Evolutionary conservation across 2,888 invertebrate genomes (phyloP).

Genomic region (Leucania comma): DNA sequence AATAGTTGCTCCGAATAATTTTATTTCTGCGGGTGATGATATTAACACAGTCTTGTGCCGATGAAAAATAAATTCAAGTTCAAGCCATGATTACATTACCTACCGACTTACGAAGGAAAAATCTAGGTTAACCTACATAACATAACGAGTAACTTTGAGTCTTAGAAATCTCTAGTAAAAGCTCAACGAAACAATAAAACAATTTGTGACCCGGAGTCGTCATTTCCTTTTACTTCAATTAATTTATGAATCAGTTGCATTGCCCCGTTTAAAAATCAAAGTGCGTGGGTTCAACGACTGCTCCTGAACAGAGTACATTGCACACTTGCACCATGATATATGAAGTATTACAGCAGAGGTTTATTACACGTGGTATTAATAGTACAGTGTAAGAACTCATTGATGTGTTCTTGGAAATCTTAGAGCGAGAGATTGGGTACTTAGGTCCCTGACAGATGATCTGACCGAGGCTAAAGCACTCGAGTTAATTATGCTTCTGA

Average conservation of each 20-base stretch:
- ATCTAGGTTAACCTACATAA: background rate
- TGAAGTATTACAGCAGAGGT: constrained; percentile 40
- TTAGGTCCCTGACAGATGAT: constrained; percentile 15
- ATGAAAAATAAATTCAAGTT: constrained; percentile 17
- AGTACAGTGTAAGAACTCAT: constrained; percentile 63
- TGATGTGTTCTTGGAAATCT: constrained; percentile 65
- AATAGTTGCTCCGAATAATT: constrained; percentile 52
- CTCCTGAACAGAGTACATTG: constrained; percentile 61
- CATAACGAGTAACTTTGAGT: background rate
- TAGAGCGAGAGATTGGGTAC: constrained; percentile 37
- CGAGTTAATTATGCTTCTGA: constrained; percentile 9
- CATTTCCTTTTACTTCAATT: constrained; percentile 44
- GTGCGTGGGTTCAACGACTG: constrained; percentile 69
- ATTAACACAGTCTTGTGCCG: constrained; percentile 27
- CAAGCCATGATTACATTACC: constrained; percentile 11
- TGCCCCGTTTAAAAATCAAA: constrained; percentile 57
- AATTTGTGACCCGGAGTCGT: constrained; percentile 17
- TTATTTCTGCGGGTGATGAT: constrained; percentile 38
- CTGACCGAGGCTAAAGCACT: constrained; percentile 10
- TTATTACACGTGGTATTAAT: constrained; percentile 63
- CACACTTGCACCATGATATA: constrained; percentile 59
- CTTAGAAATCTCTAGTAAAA: constrained; percentile 1
- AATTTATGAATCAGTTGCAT: constrained; percentile 57
- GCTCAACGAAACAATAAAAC: constrained; percentile 10
- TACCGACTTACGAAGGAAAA: constrained; percentile 9